Evolutionary conservation across 2,888 invertebrate species (phyloP).

Genomic region (Gerris lacustris): DNA sequence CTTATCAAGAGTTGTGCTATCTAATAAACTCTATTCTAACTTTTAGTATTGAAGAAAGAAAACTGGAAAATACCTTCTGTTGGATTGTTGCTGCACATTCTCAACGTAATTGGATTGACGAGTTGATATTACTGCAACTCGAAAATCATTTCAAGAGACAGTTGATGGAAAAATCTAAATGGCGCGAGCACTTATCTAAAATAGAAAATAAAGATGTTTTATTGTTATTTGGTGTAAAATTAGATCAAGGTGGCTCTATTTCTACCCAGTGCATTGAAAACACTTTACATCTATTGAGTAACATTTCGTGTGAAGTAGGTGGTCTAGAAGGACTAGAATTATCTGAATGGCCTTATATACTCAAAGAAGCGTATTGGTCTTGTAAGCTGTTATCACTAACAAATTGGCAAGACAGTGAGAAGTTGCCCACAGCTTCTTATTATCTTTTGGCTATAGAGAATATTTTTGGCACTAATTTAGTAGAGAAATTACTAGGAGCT

Average conservation of each 20-base stretch:
- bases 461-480: neutral
- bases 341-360: constrained; percentile 28
- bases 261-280: neutral
- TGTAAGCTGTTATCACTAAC: constrained; percentile 21
- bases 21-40: constrained; percentile 24
- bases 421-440: neutral
- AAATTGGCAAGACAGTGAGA: constrained; percentile 18
- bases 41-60: constrained; percentile 17
- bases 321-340: constrained; percentile 20
- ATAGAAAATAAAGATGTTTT: constrained; percentile 27
- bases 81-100: constrained; percentile 29
- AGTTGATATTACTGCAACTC: constrained; percentile 27
- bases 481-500: neutral
- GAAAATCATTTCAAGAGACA: constrained; percentile 28
- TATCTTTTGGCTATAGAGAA: neutral
- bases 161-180: constrained; percentile 24
- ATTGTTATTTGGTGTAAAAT: constrained; percentile 24
- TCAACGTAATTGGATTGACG: constrained; percentile 29
- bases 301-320: constrained; percentile 22
- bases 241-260: constrained; percentile 17
- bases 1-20: constrained; percentile 24
- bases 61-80: constrained; percentile 21
- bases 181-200: constrained; percentile 25
- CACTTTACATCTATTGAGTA: constrained; percentile 16
- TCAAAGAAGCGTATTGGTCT: constrained; percentile 27